Evolutionary conservation across 2,797 vertebrate species (phyloP).

Genomic region (Danio kyathit): DNA sequence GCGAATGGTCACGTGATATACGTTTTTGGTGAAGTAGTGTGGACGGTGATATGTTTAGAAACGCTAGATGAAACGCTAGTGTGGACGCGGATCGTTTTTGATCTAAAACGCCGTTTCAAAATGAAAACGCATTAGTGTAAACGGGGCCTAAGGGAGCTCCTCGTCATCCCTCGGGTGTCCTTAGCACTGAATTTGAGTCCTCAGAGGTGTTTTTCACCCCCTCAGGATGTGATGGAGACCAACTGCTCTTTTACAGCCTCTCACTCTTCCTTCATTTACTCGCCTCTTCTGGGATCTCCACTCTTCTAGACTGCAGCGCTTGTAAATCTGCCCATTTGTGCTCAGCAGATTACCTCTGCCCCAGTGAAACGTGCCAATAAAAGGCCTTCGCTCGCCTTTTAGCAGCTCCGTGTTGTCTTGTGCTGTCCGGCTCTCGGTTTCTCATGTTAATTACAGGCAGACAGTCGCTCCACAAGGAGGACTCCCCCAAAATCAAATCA

Average conservation of each 20-base stretch:
- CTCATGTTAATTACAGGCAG: conserved; percentile 69
- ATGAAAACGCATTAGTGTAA: too few species aligned
- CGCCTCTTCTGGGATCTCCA: conserved; percentile 58
- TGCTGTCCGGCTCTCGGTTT: conserved; percentile 53
- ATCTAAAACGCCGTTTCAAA: too few species aligned
- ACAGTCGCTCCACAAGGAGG: conserved; percentile 62
- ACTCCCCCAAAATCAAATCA: conserved; percentile 67
- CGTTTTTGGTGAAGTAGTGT: too few species aligned
- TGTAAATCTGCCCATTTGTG: conserved; percentile 71
- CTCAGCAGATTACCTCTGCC: conserved; percentile 57
- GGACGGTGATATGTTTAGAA: too few species aligned
- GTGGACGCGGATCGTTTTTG: too few species aligned
- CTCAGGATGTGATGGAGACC: conserved; percentile 53
- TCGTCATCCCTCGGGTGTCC: neutral
- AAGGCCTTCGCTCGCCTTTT: neutral
- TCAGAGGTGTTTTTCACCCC: neutral
- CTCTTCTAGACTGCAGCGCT: conserved; percentile 61
- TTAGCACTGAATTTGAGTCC: neutral
- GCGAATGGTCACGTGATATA: too few species aligned
- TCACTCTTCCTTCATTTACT: conserved; percentile 73
- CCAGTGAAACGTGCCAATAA: conserved; percentile 47
- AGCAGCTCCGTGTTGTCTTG: conserved; percentile 8
- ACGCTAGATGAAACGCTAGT: too few species aligned
- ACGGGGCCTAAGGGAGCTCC: too few species aligned
- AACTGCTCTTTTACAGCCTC: conserved; percentile 55